phyloP scores from a whole-genome alignment of 1,140 invertebrate genomes.

The Lineus longissimus region DNA sequence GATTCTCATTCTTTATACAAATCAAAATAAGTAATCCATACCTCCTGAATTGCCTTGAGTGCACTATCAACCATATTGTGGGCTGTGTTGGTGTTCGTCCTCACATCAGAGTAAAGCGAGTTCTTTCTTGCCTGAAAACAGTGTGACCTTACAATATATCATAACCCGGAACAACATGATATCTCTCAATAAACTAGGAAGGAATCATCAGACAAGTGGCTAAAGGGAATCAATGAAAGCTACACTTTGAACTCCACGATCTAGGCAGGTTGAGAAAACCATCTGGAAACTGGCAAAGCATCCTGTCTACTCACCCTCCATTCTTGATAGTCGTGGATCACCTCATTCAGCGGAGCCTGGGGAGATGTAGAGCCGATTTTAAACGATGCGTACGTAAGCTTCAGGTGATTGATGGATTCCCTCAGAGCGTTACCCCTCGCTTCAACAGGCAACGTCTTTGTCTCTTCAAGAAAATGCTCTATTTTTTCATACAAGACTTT shows the following conservation, averaged over 20 bases:
- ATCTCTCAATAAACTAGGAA: too few relatives aligned
- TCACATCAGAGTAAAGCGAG: not conserved
- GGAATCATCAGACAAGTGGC: too few relatives aligned
- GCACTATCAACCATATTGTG: not conserved
- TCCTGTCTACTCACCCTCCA: slow-evolving; percentile 3
- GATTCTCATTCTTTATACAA: too few relatives aligned
- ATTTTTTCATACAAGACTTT: not conserved
- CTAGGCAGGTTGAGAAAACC: too few relatives aligned
- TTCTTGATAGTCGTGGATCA: not conserved
- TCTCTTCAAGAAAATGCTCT: not conserved
- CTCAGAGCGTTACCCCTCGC: not conserved
- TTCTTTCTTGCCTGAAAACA: not conserved
- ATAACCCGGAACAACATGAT: too few relatives aligned
- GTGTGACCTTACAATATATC: too few relatives aligned
- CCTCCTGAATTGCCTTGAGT: not conserved
- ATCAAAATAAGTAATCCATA: not conserved
- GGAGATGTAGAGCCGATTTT: not conserved
- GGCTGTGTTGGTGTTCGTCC: not conserved
- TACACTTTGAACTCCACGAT: too few relatives aligned
- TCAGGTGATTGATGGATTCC: not conserved
- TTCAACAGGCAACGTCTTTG: not conserved
- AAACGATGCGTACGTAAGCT: too few relatives aligned
- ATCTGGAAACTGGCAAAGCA: too few relatives aligned
- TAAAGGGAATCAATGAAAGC: too few relatives aligned
- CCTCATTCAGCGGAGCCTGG: not conserved